Evolutionary conservation across 2,113 vertebrate species (phyloP), one percentile per base, ranked within the genome.

Genomic region (Zosterops japonicus): DNA sequence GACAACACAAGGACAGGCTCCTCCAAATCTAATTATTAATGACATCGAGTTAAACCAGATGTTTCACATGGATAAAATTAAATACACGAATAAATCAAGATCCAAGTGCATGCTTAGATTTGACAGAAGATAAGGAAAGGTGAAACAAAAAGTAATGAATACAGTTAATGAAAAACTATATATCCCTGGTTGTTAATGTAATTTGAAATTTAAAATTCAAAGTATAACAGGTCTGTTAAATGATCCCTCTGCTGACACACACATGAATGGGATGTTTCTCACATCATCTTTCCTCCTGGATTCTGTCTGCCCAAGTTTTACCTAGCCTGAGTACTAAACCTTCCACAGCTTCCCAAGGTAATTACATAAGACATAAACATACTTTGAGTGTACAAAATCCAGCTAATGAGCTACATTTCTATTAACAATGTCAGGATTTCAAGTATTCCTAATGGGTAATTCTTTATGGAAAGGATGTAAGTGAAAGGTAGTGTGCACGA

Each of bases 41-140:
- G 83, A 77, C 89, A 91, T 44, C 94, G 83, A 95, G 85, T 87
- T 41, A 77, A 91, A 70, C 41, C 83, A 94, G 91, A 94, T 94
- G 93, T 91, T 96, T 94, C 89, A 97, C 77, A 89, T 52, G 93
- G 89, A 94, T 94, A 96, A 97, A 94, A 96, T 93, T 92, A 95
- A 94, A 56, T 70, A 76, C 83, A 71, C 1, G 12, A 87, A 96
- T 93, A 96, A 96, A 94, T 95, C 83, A 95, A 89, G 91, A 94
- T 87, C 44, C 72, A 82, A 82, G 80, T 0, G 0, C 52, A 70
- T 4, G 6, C 47, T 88, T 42, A 77, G 76, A 94, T 93, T 86
- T 94, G 86, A 94, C 76, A 92, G 91, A 86, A 59, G 92, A 95
- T 83, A 94, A 77, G 28, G 25, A 81, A 77, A 94, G 60, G 87